Evolutionary conservation across 2,888 invertebrate genomes (phyloP).

Genomic region (Acrocera orbiculus): DNA sequence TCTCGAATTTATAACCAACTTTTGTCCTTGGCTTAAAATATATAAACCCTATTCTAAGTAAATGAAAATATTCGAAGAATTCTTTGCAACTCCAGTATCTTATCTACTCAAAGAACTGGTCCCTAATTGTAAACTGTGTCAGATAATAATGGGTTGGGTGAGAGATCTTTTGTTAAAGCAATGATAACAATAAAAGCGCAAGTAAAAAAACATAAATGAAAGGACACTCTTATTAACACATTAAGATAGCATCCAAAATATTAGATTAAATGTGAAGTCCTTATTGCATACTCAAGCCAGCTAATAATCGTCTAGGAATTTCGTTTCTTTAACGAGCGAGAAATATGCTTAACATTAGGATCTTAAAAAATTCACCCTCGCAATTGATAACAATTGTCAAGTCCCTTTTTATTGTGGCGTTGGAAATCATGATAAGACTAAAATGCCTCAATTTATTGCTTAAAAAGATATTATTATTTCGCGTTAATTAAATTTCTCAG

Average conservation of each 20-base stretch:
- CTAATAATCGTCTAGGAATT: conserved; percentile 3
- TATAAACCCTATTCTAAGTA: too few species aligned
- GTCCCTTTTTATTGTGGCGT: conserved; percentile 12
- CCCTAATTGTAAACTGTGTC: too few species aligned
- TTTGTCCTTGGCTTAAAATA: too few species aligned
- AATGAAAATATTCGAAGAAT: too few species aligned
- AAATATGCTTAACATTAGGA: conserved; percentile 10
- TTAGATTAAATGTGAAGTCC: conserved; percentile 12
- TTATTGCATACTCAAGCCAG: conserved; percentile 2
- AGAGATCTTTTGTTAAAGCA: too few species aligned
- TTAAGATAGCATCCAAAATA: conserved; percentile 10
- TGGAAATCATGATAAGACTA: conserved; percentile 11
- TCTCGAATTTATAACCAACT: too few species aligned
- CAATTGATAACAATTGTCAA: conserved; percentile 10
- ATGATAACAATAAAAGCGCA: too few species aligned
- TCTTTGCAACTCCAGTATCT: too few species aligned
- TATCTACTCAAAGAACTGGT: too few species aligned
- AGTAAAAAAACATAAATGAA: too few species aligned
- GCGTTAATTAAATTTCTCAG: conserved; percentile 23
- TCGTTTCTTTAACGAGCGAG: conserved; percentile 3
- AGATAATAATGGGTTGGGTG: too few species aligned
- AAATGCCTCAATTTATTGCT: conserved; percentile 12
- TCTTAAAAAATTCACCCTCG: conserved; percentile 4
- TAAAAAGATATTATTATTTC: conserved; percentile 11
- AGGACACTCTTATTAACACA: too few species aligned